phyloP scores from a whole-genome alignment of 2,113 vertebrate species.

The Sebastes schlegelii region DNA sequence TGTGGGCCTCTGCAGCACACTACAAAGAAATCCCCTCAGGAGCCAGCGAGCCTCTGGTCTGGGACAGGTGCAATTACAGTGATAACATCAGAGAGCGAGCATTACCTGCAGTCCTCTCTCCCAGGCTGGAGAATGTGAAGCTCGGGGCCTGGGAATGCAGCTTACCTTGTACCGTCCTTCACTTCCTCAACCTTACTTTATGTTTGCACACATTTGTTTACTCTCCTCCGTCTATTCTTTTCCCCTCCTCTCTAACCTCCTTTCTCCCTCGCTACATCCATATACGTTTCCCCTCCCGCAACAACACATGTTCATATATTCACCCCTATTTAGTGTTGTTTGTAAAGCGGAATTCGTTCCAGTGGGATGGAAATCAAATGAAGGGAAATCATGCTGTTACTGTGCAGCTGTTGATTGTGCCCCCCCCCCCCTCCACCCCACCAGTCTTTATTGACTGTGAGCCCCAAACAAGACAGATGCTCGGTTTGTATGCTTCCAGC shows the following conservation, averaged over 20 bases:
- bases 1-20: slow-evolving; percentile 72
- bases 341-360: slow-evolving; percentile 80
- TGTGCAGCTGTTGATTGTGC: slow-evolving; percentile 81
- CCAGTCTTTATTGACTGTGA: slow-evolving; percentile 77
- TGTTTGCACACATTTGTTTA: slow-evolving; percentile 47
- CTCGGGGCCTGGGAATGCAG: slow-evolving; percentile 59
- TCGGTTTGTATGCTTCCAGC: slow-evolving; percentile 78
- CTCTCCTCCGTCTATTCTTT: neutral
- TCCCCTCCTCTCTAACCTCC: slow-evolving; percentile 10
- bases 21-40: slow-evolving; percentile 83
- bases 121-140: slow-evolving; percentile 56
- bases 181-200: slow-evolving; percentile 37
- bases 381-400: slow-evolving; percentile 81
- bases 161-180: slow-evolving; percentile 72
- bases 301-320: slow-evolving; percentile 71
- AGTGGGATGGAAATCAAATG: slow-evolving; percentile 81
- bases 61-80: slow-evolving; percentile 87
- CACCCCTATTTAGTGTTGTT: slow-evolving; percentile 77
- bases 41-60: slow-evolving; percentile 73
- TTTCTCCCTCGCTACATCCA: slow-evolving; percentile 1
- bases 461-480: slow-evolving; percentile 80
- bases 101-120: slow-evolving; percentile 72
- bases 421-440: slow-evolving; percentile 46
- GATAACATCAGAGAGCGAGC: slow-evolving; percentile 83
- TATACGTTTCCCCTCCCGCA: slow-evolving; percentile 20